Evolutionary conservation across 2,888 invertebrate genomes (phyloP).

Genomic region (Diarsia dahlii): DNA sequence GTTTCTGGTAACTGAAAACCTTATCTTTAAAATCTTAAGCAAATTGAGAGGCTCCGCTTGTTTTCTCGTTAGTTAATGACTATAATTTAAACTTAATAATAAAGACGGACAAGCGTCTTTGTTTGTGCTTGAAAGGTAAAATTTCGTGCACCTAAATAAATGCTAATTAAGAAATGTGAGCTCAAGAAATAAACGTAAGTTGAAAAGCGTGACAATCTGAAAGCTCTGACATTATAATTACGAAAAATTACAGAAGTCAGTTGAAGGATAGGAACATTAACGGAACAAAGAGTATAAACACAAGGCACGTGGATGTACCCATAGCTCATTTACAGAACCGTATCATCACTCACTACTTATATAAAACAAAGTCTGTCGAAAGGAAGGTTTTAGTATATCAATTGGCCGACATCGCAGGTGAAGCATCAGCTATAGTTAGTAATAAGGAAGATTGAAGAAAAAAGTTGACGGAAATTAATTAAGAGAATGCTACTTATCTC

Average conservation of each 20-base stretch:
- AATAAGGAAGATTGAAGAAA: slow-evolving; percentile 40
- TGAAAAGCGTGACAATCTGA: slow-evolving; percentile 76
- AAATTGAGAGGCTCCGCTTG: slow-evolving; percentile 81
- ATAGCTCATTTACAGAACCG: slow-evolving; percentile 16
- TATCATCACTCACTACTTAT: too few relatives aligned
- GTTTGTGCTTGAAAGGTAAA: slow-evolving; percentile 86
- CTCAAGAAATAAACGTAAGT: slow-evolving; percentile 77
- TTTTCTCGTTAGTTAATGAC: slow-evolving; percentile 86
- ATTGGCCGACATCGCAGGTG: too few relatives aligned
- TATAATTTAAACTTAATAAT: slow-evolving; percentile 89
- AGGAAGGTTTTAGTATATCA: too few relatives aligned
- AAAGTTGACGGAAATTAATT: slow-evolving; percentile 58
- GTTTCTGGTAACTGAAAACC: slow-evolving; percentile 78
- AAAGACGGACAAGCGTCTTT: slow-evolving; percentile 87
- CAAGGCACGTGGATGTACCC: slow-evolving; percentile 18
- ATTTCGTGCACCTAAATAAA: slow-evolving; percentile 83
- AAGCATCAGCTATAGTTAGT: slow-evolving; percentile 18
- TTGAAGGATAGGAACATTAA: slow-evolving; percentile 33
- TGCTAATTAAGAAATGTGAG: slow-evolving; percentile 87
- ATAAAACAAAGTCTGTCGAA: too few relatives aligned
- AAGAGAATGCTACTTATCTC: slow-evolving; percentile 41
- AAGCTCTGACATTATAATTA: slow-evolving; percentile 74
- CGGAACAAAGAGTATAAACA: slow-evolving; percentile 30
- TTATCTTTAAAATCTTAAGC: slow-evolving; percentile 77
- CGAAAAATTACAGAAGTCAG: slow-evolving; percentile 62